Conservation (phyloP, 2,888 invertebrate genomes). For the Rhimphoctona megacephalus region DNA sequence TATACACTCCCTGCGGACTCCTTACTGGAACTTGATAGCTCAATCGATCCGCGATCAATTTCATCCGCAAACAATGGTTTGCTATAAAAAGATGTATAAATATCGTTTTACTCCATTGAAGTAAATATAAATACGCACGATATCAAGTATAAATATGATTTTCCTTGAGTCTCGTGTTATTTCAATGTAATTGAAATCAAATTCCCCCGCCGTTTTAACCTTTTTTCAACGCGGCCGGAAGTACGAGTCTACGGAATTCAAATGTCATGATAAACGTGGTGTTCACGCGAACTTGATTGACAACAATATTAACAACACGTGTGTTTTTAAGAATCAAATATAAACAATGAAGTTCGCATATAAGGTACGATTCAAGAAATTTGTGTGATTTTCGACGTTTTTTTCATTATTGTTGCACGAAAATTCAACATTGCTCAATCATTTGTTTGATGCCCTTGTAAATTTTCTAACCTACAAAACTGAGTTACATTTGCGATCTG, state of each 20-base stretch:
- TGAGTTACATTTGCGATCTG: background rate
- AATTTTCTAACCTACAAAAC: conserved; percentile 57
- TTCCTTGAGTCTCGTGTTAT: background rate
- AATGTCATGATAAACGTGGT: conserved; percentile 71
- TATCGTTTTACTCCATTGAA: background rate
- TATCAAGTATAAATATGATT: background rate
- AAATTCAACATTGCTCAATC: background rate
- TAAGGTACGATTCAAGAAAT: conserved; percentile 82
- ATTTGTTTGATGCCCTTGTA: background rate
- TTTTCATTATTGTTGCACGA: background rate
- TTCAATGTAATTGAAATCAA: background rate
- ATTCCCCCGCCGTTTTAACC: conserved; percentile 51
- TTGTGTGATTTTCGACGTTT: background rate
- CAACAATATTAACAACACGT: conserved; percentile 65
- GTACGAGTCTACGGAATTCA: conserved; percentile 65
- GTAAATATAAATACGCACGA: background rate
- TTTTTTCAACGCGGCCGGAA: conserved; percentile 68
- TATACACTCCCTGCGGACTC: background rate
- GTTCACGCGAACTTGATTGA: conserved; percentile 35
- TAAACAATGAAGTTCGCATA: conserved; percentile 86
- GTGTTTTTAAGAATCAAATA: conserved; percentile 58
- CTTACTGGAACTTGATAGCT: conserved; percentile 26
- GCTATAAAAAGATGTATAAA: background rate
- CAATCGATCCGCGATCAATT: background rate
- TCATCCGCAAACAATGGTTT: background rate